These are phyloP conservation scores for Eurois occulta DNA, from an alignment of 2,888 invertebrate species.

Conservation along the genomic window DNA sequence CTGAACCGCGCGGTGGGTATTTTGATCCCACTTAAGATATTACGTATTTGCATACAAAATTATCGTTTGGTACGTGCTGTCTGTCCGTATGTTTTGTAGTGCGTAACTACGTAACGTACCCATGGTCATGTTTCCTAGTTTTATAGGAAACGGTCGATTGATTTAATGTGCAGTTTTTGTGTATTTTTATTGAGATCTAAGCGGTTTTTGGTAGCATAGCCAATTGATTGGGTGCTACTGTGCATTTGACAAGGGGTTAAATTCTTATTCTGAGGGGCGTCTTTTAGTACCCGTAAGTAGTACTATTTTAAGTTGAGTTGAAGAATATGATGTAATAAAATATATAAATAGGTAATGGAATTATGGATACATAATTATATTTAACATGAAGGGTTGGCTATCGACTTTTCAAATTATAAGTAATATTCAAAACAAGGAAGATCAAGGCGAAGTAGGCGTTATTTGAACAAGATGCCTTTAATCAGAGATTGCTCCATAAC, in stretches of 20 bases:
- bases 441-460: neutral
- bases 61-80: constrained; percentile 75
- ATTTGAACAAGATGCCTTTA: neutral
- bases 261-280: constrained; percentile 11
- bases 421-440: neutral
- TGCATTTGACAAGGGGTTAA: constrained; percentile 19
- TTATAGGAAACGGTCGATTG: constrained; percentile 77
- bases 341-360: neutral
- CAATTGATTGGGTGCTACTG: constrained; percentile 38
- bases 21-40: constrained; percentile 88
- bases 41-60: constrained; percentile 86
- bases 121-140: constrained; percentile 69
- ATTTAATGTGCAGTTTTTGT: constrained; percentile 71
- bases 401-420: neutral
- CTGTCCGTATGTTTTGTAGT: constrained; percentile 67
- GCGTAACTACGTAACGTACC: constrained; percentile 71
- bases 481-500: neutral
- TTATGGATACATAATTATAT: neutral
- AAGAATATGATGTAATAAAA: constrained; percentile 7
- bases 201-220: constrained; percentile 58
- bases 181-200: constrained; percentile 62
- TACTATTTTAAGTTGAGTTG: neutral
- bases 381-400: neutral
- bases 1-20: constrained; percentile 73
- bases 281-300: neutral